Evolutionary conservation across 2,113 vertebrate species (phyloP).

Genomic region (Hippocampus guttulatus): DNA sequence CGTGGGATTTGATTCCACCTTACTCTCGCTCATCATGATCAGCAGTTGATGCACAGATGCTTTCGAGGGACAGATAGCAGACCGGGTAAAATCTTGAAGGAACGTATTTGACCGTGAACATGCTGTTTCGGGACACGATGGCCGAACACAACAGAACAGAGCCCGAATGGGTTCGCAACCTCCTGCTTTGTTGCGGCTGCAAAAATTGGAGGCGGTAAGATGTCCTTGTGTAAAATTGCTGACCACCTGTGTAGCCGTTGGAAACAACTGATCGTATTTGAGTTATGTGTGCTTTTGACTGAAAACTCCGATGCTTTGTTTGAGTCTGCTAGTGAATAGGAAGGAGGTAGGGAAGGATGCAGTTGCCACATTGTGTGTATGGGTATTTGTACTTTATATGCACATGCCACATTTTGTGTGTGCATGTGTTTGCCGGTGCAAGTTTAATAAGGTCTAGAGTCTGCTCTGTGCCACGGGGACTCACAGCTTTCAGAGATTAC

Average conservation of each 20-base stretch:
- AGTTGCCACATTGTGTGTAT: slow-evolving; percentile 31
- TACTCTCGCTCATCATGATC: neutral
- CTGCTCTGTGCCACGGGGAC: slow-evolving; percentile 67
- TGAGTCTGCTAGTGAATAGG: neutral
- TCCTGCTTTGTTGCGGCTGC: slow-evolving; percentile 66
- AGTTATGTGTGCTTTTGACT: slow-evolving; percentile 11
- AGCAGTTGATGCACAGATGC: slow-evolving; percentile 36
- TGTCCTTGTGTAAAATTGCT: slow-evolving; percentile 34
- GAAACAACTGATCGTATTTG: neutral
- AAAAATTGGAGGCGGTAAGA: slow-evolving; percentile 67
- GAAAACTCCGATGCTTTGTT: neutral
- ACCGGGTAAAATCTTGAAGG: slow-evolving; percentile 32
- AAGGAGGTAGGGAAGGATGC: neutral
- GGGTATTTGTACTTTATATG: slow-evolving; percentile 55
- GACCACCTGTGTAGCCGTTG: slow-evolving; percentile 16
- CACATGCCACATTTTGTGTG: slow-evolving; percentile 51
- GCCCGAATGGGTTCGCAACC: slow-evolving; percentile 47
- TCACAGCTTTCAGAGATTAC: slow-evolving; percentile 64
- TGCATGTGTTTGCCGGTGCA: slow-evolving; percentile 55
- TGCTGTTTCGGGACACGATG: slow-evolving; percentile 53
- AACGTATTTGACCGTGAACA: slow-evolving; percentile 39
- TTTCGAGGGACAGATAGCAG: slow-evolving; percentile 41
- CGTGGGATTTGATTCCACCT: slow-evolving; percentile 47
- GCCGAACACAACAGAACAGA: slow-evolving; percentile 54
- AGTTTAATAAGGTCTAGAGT: slow-evolving; percentile 72